Evolutionary conservation across 2,113 vertebrate genomes (phyloP), one percentile per base, ranked within the genome.

Genomic region (Sylvietta virens): DNA sequence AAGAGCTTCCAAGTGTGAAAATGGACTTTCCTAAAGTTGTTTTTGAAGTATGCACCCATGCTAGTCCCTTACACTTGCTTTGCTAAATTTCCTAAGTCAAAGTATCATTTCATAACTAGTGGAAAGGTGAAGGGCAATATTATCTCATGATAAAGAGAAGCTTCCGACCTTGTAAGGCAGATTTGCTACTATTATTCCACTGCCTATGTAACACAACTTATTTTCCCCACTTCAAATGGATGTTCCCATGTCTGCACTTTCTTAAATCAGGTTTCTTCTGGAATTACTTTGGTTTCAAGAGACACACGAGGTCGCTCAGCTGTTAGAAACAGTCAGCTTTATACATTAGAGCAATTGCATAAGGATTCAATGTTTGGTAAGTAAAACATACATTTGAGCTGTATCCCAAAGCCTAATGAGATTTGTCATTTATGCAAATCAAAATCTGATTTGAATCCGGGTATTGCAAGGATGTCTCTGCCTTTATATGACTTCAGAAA

Each of bases 271-370:
- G 77, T 89, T 82, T 95, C 95, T 51, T 44, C 91, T 44, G 96
- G 90, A 88, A 88, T 84, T n/a, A 58, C 92, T 57, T 70, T 94
- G 77, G 91, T 98, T 35, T 96, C 97, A 92, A 97, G 73, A 35
- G 98, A 97, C 58, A 71, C 97, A 57, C 97, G 94, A 95, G 97
- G 98, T 64, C 97, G 87, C 30, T 98, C 98, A 88, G 95, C 98
- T 30, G 33, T 97, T 64, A 98, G 98, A 94, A 98, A 94, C 3
- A 97, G 97, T 94, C 98, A 98, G 58, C 84, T 96, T 66, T 95
- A 72, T 35, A 40, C 88, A 19, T 40, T 80, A 17, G 82, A 95
- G 15, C 81, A 96, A 44, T 11, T 93, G n/a, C 90, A 86, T 60
- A 97, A 96, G 67, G 94, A 57, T 62, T 85, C 94, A 28, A 19